A percentile compares a stretch with the other conserved stretches of the same genome.
Evolutionary conservation across 2,113 vertebrate genomes (phyloP).

Genomic region (Seriola rivoliana): DNA sequence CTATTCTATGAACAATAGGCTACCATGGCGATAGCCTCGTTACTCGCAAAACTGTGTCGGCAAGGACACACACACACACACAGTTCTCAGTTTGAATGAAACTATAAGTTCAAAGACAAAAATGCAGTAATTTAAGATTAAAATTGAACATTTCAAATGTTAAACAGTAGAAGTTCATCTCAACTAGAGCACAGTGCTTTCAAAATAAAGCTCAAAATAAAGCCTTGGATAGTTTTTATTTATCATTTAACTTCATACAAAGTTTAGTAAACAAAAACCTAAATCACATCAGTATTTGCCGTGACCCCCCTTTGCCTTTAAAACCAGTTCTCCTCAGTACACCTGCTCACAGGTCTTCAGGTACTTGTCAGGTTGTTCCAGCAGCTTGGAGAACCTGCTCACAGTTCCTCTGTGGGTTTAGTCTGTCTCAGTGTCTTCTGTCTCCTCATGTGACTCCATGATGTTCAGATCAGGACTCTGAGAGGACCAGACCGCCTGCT

Average conservation of each 20-base stretch:
- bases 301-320: not conserved
- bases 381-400: too few relatives aligned
- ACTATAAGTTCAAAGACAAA: not conserved
- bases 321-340: not conserved
- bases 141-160: not conserved
- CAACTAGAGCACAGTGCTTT: too few relatives aligned
- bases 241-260: not conserved
- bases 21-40: conserved; percentile 70
- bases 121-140: not conserved
- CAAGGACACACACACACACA: conserved; percentile 11
- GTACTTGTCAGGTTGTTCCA: not conserved
- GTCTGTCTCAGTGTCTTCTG: too few relatives aligned
- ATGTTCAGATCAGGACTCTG: too few relatives aligned
- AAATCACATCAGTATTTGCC: not conserved
- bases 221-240: too few relatives aligned
- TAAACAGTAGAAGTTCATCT: not conserved
- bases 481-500: too few relatives aligned
- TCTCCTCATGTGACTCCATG: too few relatives aligned
- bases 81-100: not conserved
- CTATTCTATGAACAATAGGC: conserved; percentile 62
- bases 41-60: conserved; percentile 52
- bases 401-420: too few relatives aligned
- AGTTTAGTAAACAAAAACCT: not conserved
- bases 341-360: too few relatives aligned
- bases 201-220: too few relatives aligned